Base-by-base conservation (phyloP, 2,888 invertebrate species). In the Strigamia maritima region DNA sequence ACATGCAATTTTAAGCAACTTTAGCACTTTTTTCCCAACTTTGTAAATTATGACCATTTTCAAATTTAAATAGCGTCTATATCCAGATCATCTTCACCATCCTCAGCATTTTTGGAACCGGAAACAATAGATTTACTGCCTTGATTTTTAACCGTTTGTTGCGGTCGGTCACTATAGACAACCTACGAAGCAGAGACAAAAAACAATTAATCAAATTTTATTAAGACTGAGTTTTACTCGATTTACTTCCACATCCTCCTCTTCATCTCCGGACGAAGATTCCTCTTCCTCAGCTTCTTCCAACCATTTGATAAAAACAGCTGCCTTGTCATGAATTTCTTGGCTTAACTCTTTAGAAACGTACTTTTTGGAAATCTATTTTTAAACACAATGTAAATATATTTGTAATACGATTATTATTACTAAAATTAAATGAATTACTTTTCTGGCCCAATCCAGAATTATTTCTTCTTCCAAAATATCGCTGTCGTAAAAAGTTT, bases 291-390 rank as follows among this genome's bases (percentile, higher is more conserved):
- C 98, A 86, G 98, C 97, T 86, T 88, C 87, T 81, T 94, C 91
- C 83, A 99, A 90, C 99, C 99, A 99, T 84, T 93, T 95, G 81
- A 99, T 90, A 88, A 99, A 97, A 80, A 96, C 96, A 84, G 92
- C 91, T 78, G 97, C 97, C 85, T 94, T 93, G 82, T 92, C 92
- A 83, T 95, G 93, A 85, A 99, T 96, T 86, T 98, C 96, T 81
- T 93, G 92, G 81, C 93, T 92, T 80, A 97, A 87, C 86, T 98
- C 98, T 86, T 93, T 93, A 80, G 92, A 89, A 76, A 97, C 97
- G 87, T 95, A 97, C 87, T 97, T 98, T 89, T 94, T 96, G 84
- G 87, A 86, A 19, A 87, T 86, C 89, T 97, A 44, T 44, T 44
- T 35, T 7, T 35, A 35, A 35, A 35, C 8, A 44, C 44, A 40